phyloP scores from a whole-genome alignment of 2,113 vertebrate genomes.

The Daboia siamensis region DNA sequence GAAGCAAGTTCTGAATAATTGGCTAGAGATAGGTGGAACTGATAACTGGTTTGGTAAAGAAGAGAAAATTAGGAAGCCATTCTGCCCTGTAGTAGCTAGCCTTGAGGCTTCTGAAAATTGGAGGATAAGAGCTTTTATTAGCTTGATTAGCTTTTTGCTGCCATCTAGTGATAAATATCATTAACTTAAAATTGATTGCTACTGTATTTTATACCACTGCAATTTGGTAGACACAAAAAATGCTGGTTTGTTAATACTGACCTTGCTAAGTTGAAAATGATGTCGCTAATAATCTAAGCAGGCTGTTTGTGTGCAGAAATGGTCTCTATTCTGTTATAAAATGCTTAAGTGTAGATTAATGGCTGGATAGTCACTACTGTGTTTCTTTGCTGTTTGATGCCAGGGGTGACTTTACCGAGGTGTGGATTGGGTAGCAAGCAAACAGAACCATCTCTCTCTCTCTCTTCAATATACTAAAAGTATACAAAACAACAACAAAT shows the following conservation, averaged over 20 bases:
- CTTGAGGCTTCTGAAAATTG: background rate
- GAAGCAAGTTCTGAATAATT: background rate
- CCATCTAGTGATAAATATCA: slow-evolving; percentile 57
- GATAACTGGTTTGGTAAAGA: background rate
- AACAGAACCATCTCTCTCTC: background rate
- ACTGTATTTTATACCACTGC: background rate
- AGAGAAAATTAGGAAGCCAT: background rate
- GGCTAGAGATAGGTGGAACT: background rate
- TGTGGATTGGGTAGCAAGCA: background rate
- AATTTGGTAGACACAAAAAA: background rate
- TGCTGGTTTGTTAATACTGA: background rate
- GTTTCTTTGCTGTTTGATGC: background rate
- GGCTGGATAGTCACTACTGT: background rate
- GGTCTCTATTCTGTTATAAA: background rate
- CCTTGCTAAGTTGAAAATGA: background rate
- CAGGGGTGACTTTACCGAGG: background rate
- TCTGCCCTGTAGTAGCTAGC: background rate
- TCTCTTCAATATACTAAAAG: background rate
- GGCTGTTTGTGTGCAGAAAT: background rate
- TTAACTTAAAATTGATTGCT: background rate
- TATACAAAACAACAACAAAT: background rate
- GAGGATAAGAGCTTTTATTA: background rate
- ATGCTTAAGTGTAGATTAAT: slow-evolving; percentile 20
- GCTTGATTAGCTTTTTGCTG: slow-evolving; percentile 44
- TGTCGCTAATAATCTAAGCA: background rate